Conservation (phyloP, 2,888 invertebrate species). For the Rhopalosiphum nymphaeae region DNA sequence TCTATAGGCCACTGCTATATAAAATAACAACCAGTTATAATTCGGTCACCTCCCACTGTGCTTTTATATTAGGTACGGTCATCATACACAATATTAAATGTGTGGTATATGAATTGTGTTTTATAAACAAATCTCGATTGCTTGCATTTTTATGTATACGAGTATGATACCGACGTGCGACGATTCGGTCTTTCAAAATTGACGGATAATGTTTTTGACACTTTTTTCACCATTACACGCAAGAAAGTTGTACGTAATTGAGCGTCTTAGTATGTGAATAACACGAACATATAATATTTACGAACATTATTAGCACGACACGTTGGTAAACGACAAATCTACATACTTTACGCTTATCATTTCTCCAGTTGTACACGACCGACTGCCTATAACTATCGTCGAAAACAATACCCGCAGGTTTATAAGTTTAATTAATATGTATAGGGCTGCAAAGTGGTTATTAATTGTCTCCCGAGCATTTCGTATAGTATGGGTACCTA, state of each 20-base stretch:
- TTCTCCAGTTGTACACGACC: neutral
- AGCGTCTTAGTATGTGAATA: neutral
- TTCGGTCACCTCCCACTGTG: conserved; percentile 16
- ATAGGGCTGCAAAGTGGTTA: neutral
- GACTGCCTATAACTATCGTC: neutral
- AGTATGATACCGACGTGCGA: neutral
- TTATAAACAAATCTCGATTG: neutral
- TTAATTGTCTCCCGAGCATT: neutral
- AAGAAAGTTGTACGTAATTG: neutral
- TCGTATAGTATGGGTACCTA: neutral
- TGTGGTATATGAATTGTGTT: neutral
- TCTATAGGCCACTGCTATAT: neutral
- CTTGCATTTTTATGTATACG: neutral
- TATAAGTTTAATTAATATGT: neutral
- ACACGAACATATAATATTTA: neutral
- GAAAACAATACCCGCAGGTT: neutral
- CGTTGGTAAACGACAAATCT: neutral
- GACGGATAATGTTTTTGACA: neutral
- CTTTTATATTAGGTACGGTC: neutral
- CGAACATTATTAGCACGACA: neutral
- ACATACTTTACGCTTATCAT: neutral
- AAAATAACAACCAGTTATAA: conserved; percentile 14
- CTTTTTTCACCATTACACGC: neutral
- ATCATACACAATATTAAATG: neutral
- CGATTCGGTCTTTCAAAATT: neutral